These are phyloP conservation scores for Promerops cafer DNA, from an alignment of 2,113 vertebrate species.

Conservation along the genomic window DNA sequence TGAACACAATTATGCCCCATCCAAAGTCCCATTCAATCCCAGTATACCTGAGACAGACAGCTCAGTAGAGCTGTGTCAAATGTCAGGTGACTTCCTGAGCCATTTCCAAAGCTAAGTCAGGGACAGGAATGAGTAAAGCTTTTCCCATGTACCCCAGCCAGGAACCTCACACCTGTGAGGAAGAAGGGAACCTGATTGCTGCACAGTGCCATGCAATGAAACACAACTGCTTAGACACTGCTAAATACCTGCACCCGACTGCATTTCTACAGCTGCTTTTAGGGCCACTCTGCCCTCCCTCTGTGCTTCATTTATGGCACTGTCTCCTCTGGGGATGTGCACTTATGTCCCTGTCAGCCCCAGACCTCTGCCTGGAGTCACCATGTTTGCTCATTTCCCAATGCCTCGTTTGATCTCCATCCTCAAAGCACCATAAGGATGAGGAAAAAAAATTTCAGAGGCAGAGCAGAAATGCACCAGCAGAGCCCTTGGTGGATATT, in stretches of 20 bases:
- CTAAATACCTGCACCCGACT: not conserved
- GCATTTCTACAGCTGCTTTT: not conserved
- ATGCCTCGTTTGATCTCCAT: fast-evolving
- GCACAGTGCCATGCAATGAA: fast-evolving
- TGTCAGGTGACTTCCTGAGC: not conserved
- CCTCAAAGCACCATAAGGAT: not conserved
- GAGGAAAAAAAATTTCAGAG: not conserved
- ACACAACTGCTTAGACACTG: not conserved
- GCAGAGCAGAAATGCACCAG: not conserved
- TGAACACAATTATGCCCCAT: not conserved
- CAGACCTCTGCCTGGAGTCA: not conserved
- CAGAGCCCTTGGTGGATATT: not conserved
- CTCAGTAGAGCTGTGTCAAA: not conserved
- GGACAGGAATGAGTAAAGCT: not conserved
- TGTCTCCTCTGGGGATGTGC: not conserved
- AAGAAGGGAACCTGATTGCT: not conserved
- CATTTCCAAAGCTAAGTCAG: not conserved
- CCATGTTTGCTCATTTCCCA: not conserved
- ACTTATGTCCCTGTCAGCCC: not conserved
- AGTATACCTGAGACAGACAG: not conserved
- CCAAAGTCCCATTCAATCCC: not conserved
- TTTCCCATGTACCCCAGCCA: not conserved
- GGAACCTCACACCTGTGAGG: not conserved
- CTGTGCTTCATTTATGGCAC: not conserved
- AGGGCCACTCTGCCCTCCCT: fast-evolving